Percentiles rank a stretch among this genome's conserved stretches.
phyloP scores from a whole-genome alignment of 2,797 vertebrate species.

The Typhlichthys eigenmanni region DNA sequence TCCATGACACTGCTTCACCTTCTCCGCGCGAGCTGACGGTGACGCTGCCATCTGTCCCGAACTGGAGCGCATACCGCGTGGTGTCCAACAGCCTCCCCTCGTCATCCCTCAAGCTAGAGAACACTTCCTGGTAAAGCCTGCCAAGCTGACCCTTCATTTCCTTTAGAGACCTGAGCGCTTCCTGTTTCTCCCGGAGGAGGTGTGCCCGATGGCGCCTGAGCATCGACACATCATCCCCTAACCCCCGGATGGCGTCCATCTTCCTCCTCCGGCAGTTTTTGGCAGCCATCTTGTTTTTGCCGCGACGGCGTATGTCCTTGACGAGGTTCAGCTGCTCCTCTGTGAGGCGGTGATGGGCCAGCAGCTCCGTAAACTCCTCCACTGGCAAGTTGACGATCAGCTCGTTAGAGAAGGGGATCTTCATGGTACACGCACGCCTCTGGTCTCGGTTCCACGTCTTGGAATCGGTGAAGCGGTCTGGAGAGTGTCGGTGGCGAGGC shows the following conservation, averaged over 20 bases:
- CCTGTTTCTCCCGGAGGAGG: constrained; percentile 87
- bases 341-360: constrained; percentile 82
- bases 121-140: constrained; percentile 87
- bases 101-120: constrained; percentile 84
- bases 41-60: constrained; percentile 77
- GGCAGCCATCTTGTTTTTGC: constrained; percentile 96
- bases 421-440: constrained; percentile 81
- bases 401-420: constrained; percentile 92
- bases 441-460: constrained; percentile 85
- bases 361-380: constrained; percentile 91
- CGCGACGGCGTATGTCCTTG: constrained; percentile 90
- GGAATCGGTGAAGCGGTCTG: constrained; percentile 61
- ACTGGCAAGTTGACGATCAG: constrained; percentile 91
- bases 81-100: constrained; percentile 83
- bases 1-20: constrained; percentile 49
- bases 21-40: constrained; percentile 74
- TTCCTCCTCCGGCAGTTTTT: constrained; percentile 96
- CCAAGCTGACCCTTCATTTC: constrained; percentile 88
- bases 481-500: constrained; percentile 28
- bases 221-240: constrained; percentile 84
- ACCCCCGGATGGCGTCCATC: constrained; percentile 82
- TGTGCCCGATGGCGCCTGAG: constrained; percentile 81
- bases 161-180: constrained; percentile 83
- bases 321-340: constrained; percentile 88
- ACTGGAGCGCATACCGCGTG: constrained; percentile 79